Conservation (phyloP, 2,797 vertebrate species). For the Falco biarmicus region DNA sequence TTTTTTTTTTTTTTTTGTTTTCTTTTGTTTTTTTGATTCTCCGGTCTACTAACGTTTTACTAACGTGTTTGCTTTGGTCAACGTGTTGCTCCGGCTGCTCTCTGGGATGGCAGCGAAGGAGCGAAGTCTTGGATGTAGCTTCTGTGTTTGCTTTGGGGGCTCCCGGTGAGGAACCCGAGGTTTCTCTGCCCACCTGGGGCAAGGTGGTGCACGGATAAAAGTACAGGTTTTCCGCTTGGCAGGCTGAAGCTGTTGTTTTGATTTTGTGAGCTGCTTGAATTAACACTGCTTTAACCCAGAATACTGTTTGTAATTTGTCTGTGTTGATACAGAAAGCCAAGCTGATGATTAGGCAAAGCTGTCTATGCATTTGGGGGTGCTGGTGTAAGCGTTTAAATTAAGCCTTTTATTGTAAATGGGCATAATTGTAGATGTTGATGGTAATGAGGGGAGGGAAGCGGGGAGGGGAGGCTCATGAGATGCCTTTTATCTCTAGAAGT, state of each 20-base stretch:
- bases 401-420: background rate
- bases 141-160: background rate
- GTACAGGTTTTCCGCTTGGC: background rate
- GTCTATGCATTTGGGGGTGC: background rate
- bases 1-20: background rate
- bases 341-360: background rate
- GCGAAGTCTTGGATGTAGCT: background rate
- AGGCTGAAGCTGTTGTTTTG: background rate
- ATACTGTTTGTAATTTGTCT: background rate
- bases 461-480: background rate
- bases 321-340: background rate
- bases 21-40: background rate
- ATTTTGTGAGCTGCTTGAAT: background rate
- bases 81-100: background rate
- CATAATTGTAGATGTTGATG: background rate
- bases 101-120: background rate
- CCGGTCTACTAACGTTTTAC: background rate
- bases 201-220: background rate
- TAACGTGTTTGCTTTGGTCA: background rate
- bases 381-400: background rate
- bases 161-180: fast-evolving
- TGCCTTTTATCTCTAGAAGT: background rate
- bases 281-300: background rate
- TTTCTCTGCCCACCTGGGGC: background rate
- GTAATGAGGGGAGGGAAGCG: background rate